Percentiles rank a stretch among this genome's conserved stretches.
Conservation (phyloP, 1,140 invertebrate species). For the Sitobion miscanthi region DNA sequence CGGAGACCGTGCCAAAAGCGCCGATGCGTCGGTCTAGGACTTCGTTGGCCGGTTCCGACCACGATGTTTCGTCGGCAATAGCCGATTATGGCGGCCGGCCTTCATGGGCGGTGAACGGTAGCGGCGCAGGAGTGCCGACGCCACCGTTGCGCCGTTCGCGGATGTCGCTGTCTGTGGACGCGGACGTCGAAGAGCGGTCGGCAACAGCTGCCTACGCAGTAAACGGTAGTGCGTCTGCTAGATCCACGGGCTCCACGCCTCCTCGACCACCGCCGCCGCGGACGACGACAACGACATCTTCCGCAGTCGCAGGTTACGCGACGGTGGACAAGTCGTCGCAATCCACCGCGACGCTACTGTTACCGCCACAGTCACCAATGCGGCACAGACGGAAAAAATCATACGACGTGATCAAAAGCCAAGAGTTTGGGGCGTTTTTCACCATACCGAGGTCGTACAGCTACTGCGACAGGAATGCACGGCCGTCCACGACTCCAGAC, state of each 20-base stretch:
- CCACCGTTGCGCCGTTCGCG: conserved; percentile 43
- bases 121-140: not conserved
- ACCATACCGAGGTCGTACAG: conserved; percentile 63
- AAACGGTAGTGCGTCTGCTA: conserved; percentile 69
- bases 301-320: conserved; percentile 67
- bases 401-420: conserved; percentile 58
- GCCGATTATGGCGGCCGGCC: not conserved
- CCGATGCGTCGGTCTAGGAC: conserved; percentile 26
- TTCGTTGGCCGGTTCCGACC: conserved; percentile 27
- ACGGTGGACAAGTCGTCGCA: conserved; percentile 69
- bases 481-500: not conserved
- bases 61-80: not conserved
- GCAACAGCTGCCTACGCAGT: not conserved
- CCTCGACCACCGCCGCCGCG: not conserved
- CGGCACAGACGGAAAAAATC: conserved; percentile 63
- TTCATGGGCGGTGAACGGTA: not conserved
- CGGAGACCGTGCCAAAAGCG: conserved; percentile 9
- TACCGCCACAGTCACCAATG: conserved; percentile 67
- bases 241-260: conserved; percentile 65
- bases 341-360: conserved; percentile 60
- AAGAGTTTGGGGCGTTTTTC: conserved; percentile 63
- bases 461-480: too few relatives aligned
- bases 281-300: not conserved
- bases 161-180: conserved; percentile 19
- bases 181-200: not conserved